phyloP scores from a whole-genome alignment of 1,140 invertebrate genomes.

The Lucilia sericata region DNA sequence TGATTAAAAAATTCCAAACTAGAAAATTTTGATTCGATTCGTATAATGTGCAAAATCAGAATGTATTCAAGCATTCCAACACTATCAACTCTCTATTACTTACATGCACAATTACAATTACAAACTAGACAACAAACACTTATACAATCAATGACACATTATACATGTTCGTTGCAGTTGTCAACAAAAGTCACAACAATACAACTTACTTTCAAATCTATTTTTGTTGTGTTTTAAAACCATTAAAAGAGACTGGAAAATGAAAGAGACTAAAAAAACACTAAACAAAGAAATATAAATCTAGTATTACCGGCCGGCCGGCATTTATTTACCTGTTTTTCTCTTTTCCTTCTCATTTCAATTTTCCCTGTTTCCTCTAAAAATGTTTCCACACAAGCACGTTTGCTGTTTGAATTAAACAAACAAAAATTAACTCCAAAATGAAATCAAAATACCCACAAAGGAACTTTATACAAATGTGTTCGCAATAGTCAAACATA shows the following conservation, averaged over 20 bases:
- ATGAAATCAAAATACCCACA: conserved; percentile 18
- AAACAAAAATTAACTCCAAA: background rate
- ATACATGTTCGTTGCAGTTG: conserved; percentile 4
- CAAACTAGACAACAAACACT: background rate
- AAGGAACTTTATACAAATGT: background rate
- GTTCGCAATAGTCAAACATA: background rate
- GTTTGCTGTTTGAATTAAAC: background rate
- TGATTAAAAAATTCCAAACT: too few relatives aligned
- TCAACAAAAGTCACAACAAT: conserved; percentile 19
- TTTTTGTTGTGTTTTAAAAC: background rate
- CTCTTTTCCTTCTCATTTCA: background rate
- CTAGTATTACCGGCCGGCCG: conserved; percentile 25
- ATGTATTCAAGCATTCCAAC: background rate
- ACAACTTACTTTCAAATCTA: conserved; percentile 1
- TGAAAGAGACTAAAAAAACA: background rate
- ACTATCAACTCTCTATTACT: too few relatives aligned
- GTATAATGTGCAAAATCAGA: too few relatives aligned
- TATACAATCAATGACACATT: background rate
- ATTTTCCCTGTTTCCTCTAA: background rate
- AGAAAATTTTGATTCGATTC: too few relatives aligned
- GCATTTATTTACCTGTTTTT: background rate
- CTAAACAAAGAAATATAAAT: background rate
- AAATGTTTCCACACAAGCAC: background rate
- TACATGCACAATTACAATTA: too few relatives aligned
- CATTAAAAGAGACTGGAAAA: background rate